phyloP scores from a whole-genome alignment of 2,113 vertebrate genomes.

The Glaucomys volans region DNA sequence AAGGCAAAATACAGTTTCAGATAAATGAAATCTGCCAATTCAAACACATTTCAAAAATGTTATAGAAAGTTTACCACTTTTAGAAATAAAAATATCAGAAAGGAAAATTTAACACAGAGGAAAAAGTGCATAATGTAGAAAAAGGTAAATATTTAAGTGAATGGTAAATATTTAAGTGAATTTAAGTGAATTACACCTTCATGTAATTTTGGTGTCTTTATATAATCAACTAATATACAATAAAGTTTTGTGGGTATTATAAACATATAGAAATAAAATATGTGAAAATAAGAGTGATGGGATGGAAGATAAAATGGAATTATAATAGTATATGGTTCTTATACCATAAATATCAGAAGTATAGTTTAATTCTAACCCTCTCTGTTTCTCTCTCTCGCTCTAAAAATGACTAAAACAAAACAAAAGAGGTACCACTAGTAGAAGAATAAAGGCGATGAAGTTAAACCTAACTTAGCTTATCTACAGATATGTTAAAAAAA shows the following conservation, averaged over 20 bases:
- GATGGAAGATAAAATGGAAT: background rate
- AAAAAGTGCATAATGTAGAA: background rate
- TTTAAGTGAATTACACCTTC: background rate
- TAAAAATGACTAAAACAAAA: background rate
- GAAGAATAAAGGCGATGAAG: background rate
- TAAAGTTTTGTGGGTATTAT: background rate
- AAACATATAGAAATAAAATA: background rate
- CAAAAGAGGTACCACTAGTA: background rate
- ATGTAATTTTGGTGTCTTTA: background rate
- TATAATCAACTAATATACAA: background rate
- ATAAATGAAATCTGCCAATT: background rate
- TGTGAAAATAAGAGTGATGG: background rate
- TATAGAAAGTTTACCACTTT: background rate
- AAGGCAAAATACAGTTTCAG: background rate
- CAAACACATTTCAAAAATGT: background rate
- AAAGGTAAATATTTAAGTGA: background rate
- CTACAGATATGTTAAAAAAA: background rate
- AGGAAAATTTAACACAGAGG: background rate
- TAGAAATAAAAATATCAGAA: constrained; percentile 18
- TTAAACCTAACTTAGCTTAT: background rate
- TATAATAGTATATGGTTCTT: background rate
- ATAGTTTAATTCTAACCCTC: no score
- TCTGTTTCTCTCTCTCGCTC: background rate
- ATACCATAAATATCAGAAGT: background rate
- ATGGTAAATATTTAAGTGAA: constrained; percentile 21